Conservation (phyloP, 53 echinoderm and acorn worm genomes). For the Temnopleurus reevesii region DNA sequence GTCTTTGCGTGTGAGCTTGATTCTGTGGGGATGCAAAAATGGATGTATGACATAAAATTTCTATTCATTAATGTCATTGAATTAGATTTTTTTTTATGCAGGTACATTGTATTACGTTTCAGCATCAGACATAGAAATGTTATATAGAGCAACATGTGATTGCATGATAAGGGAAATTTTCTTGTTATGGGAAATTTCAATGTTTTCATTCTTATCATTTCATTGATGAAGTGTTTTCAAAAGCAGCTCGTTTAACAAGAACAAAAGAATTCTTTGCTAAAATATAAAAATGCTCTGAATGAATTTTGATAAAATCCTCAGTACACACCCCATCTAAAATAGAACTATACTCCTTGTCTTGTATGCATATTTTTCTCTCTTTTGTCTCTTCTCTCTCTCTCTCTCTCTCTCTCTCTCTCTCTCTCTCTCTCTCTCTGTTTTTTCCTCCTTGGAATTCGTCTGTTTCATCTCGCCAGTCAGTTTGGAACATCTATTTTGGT, state of each 20-base stretch:
- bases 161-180: too few species aligned
- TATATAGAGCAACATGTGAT: too few species aligned
- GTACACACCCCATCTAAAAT: too few species aligned
- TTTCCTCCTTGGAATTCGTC: neutral
- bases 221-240: too few species aligned
- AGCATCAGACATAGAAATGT: too few species aligned
- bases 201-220: too few species aligned
- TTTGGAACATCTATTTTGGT: slow-evolving; percentile 5
- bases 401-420: neutral
- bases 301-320: too few species aligned
- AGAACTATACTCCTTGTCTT: neutral
- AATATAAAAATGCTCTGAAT: too few species aligned
- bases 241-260: too few species aligned
- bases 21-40: neutral
- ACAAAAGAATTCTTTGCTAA: too few species aligned
- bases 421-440: neutral
- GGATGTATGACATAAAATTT: neutral
- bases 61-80: neutral
- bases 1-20: slow-evolving; percentile 19
- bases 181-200: too few species aligned
- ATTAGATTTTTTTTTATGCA: neutral
- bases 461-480: neutral
- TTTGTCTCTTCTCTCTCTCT: neutral
- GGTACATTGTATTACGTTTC: neutral
- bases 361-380: neutral